Evolutionary conservation across 2,797 vertebrate genomes (phyloP), one percentile per base, ranked within the genome.

Genomic region (Eremophila alpestris): DNA sequence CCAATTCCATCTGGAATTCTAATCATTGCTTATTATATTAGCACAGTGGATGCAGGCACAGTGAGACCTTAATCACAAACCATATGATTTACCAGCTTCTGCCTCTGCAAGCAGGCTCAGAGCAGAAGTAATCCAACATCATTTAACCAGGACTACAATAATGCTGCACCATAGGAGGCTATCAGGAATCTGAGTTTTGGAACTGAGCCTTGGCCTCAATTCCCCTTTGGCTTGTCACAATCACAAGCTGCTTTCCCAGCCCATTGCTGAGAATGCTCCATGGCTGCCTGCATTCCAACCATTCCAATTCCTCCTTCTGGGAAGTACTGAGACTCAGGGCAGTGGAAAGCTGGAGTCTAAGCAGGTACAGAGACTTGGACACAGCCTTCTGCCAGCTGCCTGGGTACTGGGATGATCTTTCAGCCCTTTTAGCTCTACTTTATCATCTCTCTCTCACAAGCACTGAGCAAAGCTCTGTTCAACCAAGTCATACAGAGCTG

Each of bases 1-100:
- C 79, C 80, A 94, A 85, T 92, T 93, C 93, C 82, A 83, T 83
- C 83, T 78, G 88, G 94, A 94, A 96, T 94, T 71, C 83, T 95
- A 93, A 96, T 94, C 79, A 87, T 2, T 70, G 70, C 78, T 93
- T 91, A 92, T 96, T 96, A 76, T 73, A 94, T 84, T 94, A 95
- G 79, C 79, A 81, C 83, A 71, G 80, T 0, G 1, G 85, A 93
- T 93, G 85, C 38, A 82, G 77, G 45, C 63, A 71, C 54, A 69
- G 73, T 16, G 23, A 68, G 60, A 71, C 89, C 80, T 93, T 74
- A 91, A 90, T 80, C 73, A 81, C 81, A 62, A 85, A 80, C 73
- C 49, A 10, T 26, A 74, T 52, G 91, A 96, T 91, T 94, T 93
- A 95, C 69, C 77, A 94, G 83, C 59, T 81, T 90, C 82, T 87